phyloP scores from a whole-genome alignment of 1,140 invertebrate genomes.

The Coenobita brevimanus region DNA sequence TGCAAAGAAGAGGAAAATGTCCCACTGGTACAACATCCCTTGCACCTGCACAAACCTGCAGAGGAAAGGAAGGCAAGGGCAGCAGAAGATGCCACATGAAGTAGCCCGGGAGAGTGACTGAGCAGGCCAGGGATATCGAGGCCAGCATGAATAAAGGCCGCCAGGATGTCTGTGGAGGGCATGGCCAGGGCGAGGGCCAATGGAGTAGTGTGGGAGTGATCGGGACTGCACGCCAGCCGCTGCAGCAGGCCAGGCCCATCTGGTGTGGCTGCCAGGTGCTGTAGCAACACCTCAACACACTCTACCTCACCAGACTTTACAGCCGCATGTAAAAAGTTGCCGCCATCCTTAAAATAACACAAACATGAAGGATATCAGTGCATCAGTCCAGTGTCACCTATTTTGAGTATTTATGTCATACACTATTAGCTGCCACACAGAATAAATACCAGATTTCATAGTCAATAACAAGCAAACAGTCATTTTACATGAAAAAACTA shows the following conservation, averaged over 20 bases:
- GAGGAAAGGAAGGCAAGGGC: slow-evolving; percentile 32
- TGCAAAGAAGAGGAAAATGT: too few species aligned
- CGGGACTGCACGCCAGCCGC: slow-evolving; percentile 52
- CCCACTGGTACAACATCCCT: too few species aligned
- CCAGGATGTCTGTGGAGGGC: slow-evolving; percentile 30
- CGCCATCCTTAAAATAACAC: slow-evolving; percentile 53
- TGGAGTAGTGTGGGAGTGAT: slow-evolving; percentile 48
- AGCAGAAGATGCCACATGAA: slow-evolving; percentile 41
- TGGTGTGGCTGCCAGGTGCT: slow-evolving; percentile 41
- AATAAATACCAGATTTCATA: too few species aligned
- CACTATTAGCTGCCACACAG: background rate
- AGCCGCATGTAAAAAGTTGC: slow-evolving; percentile 65
- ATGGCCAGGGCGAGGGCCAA: slow-evolving; percentile 43
- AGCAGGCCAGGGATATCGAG: slow-evolving; percentile 41
- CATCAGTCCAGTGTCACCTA: too few species aligned
- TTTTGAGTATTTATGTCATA: too few species aligned
- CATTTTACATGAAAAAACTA: too few species aligned
- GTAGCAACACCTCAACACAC: slow-evolving; percentile 50
- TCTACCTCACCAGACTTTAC: slow-evolving; percentile 61
- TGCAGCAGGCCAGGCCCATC: slow-evolving; percentile 46
- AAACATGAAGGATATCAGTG: background rate
- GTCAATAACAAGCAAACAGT: too few species aligned
- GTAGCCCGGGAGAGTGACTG: slow-evolving; percentile 33
- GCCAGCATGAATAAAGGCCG: slow-evolving; percentile 43
- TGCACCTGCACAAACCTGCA: slow-evolving; percentile 26